Evolutionary conservation across 2,113 vertebrate genomes (phyloP).

Genomic region (Lepus americanus): DNA sequence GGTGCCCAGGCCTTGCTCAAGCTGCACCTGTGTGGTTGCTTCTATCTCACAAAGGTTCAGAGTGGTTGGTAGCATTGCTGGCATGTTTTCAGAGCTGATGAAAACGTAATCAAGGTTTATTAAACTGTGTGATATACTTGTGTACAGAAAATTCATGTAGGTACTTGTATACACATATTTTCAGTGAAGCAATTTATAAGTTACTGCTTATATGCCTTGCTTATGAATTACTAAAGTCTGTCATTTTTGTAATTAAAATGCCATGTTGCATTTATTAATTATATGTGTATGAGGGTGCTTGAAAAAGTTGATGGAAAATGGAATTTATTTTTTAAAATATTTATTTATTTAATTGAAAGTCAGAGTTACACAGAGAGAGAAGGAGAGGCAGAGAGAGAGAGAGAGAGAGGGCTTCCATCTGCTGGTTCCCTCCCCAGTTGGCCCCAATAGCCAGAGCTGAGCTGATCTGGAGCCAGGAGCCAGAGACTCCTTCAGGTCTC

Average conservation of each 20-base stretch:
- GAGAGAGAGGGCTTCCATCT: too few species aligned
- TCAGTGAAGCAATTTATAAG: neutral
- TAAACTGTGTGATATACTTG: constrained; percentile 26
- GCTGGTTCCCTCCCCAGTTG: too few species aligned
- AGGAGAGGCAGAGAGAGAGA: too few species aligned
- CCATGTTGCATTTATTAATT: constrained; percentile 22
- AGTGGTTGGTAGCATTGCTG: neutral
- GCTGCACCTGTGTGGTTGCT: neutral
- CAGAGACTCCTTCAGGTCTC: too few species aligned
- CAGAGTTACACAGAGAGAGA: too few species aligned
- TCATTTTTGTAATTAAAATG: constrained; percentile 63
- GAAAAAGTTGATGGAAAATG: too few species aligned
- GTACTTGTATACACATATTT: neutral
- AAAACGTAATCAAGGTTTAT: constrained; percentile 15
- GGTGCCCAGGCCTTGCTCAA: neutral
- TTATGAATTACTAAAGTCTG: constrained; percentile 53
- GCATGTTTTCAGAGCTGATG: neutral
- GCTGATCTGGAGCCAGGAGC: too few species aligned
- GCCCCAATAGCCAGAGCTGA: too few species aligned
- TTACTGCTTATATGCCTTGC: constrained; percentile 7
- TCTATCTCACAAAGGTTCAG: neutral
- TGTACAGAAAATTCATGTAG: constrained; percentile 26
- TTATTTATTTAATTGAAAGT: too few species aligned
- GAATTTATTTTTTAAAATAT: too few species aligned
- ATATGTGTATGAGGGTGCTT: neutral